phyloP scores from a whole-genome alignment of 2,888 invertebrate genomes.

The Latrodectus elegans region DNA sequence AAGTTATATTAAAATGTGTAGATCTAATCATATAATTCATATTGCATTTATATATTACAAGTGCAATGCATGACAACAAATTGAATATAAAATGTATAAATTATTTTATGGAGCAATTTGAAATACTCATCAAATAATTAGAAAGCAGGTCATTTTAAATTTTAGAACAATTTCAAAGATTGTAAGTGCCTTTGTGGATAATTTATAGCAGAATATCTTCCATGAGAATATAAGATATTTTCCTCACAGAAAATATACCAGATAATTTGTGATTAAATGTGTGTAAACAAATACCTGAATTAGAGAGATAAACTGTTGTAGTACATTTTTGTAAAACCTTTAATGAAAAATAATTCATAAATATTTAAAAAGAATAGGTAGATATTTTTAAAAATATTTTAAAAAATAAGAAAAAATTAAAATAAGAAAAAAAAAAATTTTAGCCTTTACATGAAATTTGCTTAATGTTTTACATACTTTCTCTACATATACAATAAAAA shows the following conservation, averaged over 20 bases:
- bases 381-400: no score
- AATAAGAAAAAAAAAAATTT: no score
- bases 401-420: no score
- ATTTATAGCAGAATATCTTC: conserved; percentile 2
- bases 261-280: neutral
- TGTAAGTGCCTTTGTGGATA: neutral
- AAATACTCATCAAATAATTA: neutral
- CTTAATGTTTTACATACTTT: no score
- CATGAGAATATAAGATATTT: neutral
- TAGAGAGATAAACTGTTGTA: no score
- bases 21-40: conserved; percentile 8
- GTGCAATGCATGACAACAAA: conserved; percentile 34
- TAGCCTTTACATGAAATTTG: no score
- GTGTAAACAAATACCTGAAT: no score
- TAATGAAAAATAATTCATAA: no score
- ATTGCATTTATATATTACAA: conserved; percentile 18
- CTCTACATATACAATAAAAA: no score
- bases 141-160: neutral
- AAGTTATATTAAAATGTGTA: conserved; percentile 33
- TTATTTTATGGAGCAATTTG: neutral
- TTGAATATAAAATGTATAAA: neutral
- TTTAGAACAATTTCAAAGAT: neutral
- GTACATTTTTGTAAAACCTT: no score
- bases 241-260: neutral
- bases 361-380: no score